Evolutionary conservation across 2,888 invertebrate genomes (phyloP).

Genomic region (Serripes groenlandicus): DNA sequence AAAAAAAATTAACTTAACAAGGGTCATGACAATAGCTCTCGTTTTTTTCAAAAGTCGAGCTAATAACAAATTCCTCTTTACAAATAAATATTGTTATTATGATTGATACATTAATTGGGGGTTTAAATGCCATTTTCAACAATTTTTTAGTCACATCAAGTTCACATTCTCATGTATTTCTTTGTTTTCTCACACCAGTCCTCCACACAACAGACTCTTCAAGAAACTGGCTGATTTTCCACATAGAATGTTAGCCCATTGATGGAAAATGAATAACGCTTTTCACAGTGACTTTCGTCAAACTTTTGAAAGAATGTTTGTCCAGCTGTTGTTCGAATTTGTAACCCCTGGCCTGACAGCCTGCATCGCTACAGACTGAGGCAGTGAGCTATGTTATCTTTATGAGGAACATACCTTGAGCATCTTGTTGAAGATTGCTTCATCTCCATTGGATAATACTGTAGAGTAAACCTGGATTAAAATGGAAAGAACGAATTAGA

Average conservation of each 20-base stretch:
- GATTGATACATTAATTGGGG: background rate
- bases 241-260: background rate
- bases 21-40: too few species aligned
- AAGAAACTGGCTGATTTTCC: background rate
- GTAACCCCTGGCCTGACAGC: background rate
- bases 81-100: too few species aligned
- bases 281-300: background rate
- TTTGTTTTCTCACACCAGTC: background rate
- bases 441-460: constrained; percentile 91
- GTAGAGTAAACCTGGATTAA: constrained; percentile 91
- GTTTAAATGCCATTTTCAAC: background rate
- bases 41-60: too few species aligned
- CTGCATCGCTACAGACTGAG: background rate
- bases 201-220: background rate
- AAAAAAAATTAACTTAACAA: too few species aligned
- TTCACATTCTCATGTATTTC: background rate
- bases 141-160: background rate
- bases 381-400: too few species aligned
- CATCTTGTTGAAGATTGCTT: constrained; percentile 92
- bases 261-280: background rate
- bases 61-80: too few species aligned
- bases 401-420: too few species aligned
- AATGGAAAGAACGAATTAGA: background rate
- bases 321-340: background rate
- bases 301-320: background rate